Evolutionary conservation across 2,113 vertebrate species (phyloP), one percentile per base, ranked within the genome.

Genomic region (Sigmodon hispidus): DNA sequence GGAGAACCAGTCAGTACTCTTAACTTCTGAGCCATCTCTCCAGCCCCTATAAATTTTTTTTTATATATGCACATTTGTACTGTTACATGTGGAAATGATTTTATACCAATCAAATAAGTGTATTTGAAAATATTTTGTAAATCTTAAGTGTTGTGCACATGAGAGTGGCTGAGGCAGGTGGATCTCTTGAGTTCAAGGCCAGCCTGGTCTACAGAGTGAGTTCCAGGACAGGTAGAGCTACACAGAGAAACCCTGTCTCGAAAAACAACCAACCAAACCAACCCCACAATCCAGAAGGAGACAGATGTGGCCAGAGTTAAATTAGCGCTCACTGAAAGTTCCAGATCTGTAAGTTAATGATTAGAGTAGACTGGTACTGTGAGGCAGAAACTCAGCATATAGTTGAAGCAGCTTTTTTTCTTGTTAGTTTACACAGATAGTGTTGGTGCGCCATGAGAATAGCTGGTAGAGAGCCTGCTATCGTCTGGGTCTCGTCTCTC

Each of bases 401-500:
- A 63, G 55, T 63, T 80, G 40, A 96, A 65, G 65, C 21, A 21
- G n/a, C n/a, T n/a, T n/a, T 77, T 63, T 88, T 94, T 70, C 22
- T 63, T 31, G 79, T 81, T 91, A 75, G 61, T 91, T 43, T 72
- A 12, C 7, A 17, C 8, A 80, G 87, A 89, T 84, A 40, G 15
- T 77, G 61, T 86, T 95, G 97, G 70, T 70, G 88, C 61, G 67
- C 69, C 72, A 2, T 59, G 90, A 84, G 91, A 93, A 85, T 79
- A 90, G 59, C 65, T 92, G 61, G 57, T 21, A 89, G 75, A 88
- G 52, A 93, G 72, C 45, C 80, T 59, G 67, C 70, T 92, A 10
- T 73, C 36, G 52, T 79, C 79, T 94, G 85, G 88, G 48, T 93
- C 93, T 85, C 63, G 93, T 94, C 52, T 89, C 59, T 87, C 40